Base-by-base conservation (phyloP, 2,113 vertebrate species). In the Romanogobio albipinnatus region DNA sequence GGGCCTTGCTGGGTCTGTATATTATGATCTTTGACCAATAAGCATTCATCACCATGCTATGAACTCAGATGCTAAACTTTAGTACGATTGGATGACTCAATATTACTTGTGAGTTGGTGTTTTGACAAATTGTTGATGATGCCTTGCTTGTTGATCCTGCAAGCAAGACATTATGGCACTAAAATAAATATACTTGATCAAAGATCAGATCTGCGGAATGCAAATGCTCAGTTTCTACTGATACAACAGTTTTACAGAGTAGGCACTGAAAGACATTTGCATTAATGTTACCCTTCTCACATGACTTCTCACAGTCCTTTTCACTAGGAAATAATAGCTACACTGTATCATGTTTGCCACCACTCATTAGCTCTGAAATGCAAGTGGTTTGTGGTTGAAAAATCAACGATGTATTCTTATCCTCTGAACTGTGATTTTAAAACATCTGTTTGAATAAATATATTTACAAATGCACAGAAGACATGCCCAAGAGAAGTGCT, bases 201-300 rank as follows among this genome's bases (percentile, higher is more conserved):
- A 9, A 58, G 49, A 78, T 24, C 19, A 64, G n/a, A 47, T 80
- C 39, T 80, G 7, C 64, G 19, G 9, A 80, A 80, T 80, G 59
- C 59, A 64, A 80, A 61, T 78, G 22, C 22, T 4, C 15, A 6
- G 19, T 76, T 22, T 11, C 73, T 49, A 75, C 45, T 19, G 29
- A 43, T 13, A 2, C 26, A 68, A 47, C 58, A 3, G 58, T 79
- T 68, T 81, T 64, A 51, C 61, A 9, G 3, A 6, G 3, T 36
- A 26, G 56, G 22, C 24, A 10, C 61, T 45, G 59, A 80, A 29
- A 81, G 24, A 81, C 45, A 36, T 81, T 81, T 81, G 61, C 78
- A 66, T 81, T 51, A 66, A 15, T 51, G 33, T 59, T 58, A 77
- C 53, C 3, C 22, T 62, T 59, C 59, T 78, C 76, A 15, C 19